Base-by-base conservation (phyloP, 2,888 invertebrate genomes). In the Pyralis farinalis region DNA sequence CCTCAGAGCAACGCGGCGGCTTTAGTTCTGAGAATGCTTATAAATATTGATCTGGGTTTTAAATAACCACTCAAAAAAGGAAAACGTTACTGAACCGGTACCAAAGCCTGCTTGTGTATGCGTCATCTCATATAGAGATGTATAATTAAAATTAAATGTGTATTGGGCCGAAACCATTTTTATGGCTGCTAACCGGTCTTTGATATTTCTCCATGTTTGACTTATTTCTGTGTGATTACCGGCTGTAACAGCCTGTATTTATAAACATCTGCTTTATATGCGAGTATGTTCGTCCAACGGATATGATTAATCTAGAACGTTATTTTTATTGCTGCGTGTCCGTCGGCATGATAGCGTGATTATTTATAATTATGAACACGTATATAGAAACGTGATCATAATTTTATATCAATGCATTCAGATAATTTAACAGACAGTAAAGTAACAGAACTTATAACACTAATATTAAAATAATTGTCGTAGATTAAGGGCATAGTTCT, bases 101-200 rank as follows among this genome's bases (percentile, higher is more conserved):
- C 60, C 53, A 57, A 16, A 16, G 16, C 47, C 51, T 55, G 59
- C 63, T 63, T n/a, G 58, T 54, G 68, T 67, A 70, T 79, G 79
- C 75, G 75, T 83, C 81, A 81, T 75, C 66, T 68, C 60, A 51
- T 70, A 71, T 71, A 67, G 69, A 51, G 25, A 64, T 69, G 59
- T 71, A 69, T 72, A 75, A 72, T 70, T 69, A 71, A 74, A 75
- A 72, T 70, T 69, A 71, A 74, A 81, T 79, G 71, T 80, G 78
- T 80, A 83, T 83, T 83, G 76, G 81, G 66, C 66, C 69, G 64
- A 68, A 74, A 74, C 72, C 69, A 76, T 78, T 71, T 78, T 75
- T 56, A 75, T 78, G 67, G 59, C 62, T 49, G 56, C 68, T 70
- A 78, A 74, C 75, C 74, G 73, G 79, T 71, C 64, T 72, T 71